Base-by-base conservation (phyloP, 2,797 vertebrate genomes). In the Melanotaenia pygmaea region DNA sequence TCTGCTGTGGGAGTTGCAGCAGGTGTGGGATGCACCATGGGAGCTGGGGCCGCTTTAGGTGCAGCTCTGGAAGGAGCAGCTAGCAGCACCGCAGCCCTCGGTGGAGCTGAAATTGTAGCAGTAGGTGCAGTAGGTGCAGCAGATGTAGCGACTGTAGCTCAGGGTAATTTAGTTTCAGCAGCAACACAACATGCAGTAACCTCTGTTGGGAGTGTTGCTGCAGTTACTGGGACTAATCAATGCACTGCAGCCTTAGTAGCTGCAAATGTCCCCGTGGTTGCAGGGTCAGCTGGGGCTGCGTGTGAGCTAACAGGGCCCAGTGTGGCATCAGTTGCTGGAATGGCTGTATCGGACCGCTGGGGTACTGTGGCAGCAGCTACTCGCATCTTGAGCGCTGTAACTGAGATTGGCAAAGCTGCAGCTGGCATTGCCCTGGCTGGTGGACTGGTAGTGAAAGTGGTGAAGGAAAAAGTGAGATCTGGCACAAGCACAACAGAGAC, bases 391-490 rank as follows among this genome's bases (percentile, higher is more conserved):
- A 81, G 53, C 0, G 86, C 86, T 0, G 86, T 92, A 72, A 81
- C 86, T n/a, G 94, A 94, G 34, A 87, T 94, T 0, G 89, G 93
- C 2, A 92, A 84, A 77, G 92, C 90, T 14, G 94, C 84, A 13
- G 87, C 84, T 1, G 92, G 91, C 47, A 76, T 91, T 0, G 88
- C 83, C 1, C 69, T 93, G 47, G 91, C 92, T 0, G 91, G 92
- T 8, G 86, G 92, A 22, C 76, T 95, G 43, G 90, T 89, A 5
- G 89, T 95, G 67, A 94, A 92, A 77, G 91, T 95, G 59, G 88
- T 94, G 4, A 94, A 92, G 81, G 91, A 94, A 77, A 94, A 84
- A 74, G 83, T 92, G 22, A 75, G 89, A n/a, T 70, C 71, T 4
- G 83, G 80, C 12, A 79, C 78, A 16, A 70, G 34, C 56, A 70